Percentiles rank a stretch among this genome's conserved stretches.
Conservation (phyloP, 2,113 vertebrate species). For the Steatornis caripensis region DNA sequence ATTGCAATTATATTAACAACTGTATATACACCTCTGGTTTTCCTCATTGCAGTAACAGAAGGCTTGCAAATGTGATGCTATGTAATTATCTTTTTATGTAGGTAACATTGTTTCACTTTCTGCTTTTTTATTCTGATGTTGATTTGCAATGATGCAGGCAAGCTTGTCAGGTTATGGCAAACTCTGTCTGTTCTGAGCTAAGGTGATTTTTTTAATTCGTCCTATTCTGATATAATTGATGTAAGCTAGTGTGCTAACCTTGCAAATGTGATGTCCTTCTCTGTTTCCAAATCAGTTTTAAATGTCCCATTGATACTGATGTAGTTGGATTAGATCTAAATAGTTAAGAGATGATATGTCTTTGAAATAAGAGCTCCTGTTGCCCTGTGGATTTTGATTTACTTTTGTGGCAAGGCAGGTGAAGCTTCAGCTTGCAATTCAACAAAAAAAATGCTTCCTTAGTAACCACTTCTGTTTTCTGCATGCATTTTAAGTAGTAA, state of each 20-base stretch:
- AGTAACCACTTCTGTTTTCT: background rate
- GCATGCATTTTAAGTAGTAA: background rate
- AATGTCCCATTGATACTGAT: background rate
- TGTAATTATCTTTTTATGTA: background rate
- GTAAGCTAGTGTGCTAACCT: background rate
- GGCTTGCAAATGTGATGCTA: background rate
- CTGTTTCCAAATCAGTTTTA: background rate
- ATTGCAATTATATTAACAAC: background rate
- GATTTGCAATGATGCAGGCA: background rate
- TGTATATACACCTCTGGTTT: background rate
- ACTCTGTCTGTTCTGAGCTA: background rate
- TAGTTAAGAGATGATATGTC: background rate
- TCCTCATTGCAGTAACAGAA: background rate
- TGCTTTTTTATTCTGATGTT: background rate
- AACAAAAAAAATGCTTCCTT: background rate
- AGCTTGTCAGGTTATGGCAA: background rate
- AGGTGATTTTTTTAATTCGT: background rate
- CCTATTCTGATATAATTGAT: background rate
- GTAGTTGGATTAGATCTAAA: background rate
- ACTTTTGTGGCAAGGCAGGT: background rate
- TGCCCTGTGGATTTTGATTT: background rate
- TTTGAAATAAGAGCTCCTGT: background rate
- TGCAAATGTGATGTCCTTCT: background rate
- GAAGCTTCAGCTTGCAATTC: background rate
- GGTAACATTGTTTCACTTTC: background rate